Base-by-base conservation (phyloP, 2,113 vertebrate genomes). In the Pelecanus crispus region DNA sequence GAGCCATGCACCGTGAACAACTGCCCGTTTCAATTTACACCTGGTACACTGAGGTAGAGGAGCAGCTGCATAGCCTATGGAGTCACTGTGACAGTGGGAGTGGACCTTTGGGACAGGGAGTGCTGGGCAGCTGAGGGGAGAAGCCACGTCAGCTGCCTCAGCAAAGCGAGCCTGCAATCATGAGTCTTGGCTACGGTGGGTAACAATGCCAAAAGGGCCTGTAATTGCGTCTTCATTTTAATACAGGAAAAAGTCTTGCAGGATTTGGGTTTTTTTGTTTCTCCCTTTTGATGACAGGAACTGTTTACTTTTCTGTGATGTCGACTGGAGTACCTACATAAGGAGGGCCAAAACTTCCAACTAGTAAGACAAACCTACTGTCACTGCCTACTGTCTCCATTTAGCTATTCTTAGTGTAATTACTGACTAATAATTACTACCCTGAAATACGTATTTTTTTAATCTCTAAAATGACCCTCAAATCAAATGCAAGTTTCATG, bases 131-230 rank as follows among this genome's bases (percentile, higher is more conserved):
- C 17, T 6, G 26, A 18, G 38, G 53, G 63, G 82, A 87, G 77
- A 42, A 83, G 49, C 32, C 36, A 26, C 13, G 3, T 11, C 7
- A 5, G 78, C 49, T 25, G 49, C 26, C 29, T 32, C 58, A 42
- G 63, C 73, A 79, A 21, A 55, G 70, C 8, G 4, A 45, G 44
- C 34, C 58, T n/a, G 61, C 49, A 58, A 5, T 8, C 83, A 12
- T 40, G 14, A 31, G 47, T 42, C 83, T 25, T 8, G n/a, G 4
- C 75, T 36, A 6, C 2, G 7, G 34, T 9, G 15, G 45, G 49
- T 31, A 40, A 53, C 38, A 19, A 6, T 0, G 2, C 44, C 21
- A 28, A 19, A 0, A 36, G 2, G 15, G n/a, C 47, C 68, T n/a
- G 34, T 1, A 29, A 19, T 1, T 20, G 18, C 15, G 18, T 32